Percentiles rank a stretch among this genome's conserved stretches.
These are phyloP conservation scores for Alosa alosa DNA, from an alignment of 2,113 vertebrate species.

Conservation along the genomic window DNA sequence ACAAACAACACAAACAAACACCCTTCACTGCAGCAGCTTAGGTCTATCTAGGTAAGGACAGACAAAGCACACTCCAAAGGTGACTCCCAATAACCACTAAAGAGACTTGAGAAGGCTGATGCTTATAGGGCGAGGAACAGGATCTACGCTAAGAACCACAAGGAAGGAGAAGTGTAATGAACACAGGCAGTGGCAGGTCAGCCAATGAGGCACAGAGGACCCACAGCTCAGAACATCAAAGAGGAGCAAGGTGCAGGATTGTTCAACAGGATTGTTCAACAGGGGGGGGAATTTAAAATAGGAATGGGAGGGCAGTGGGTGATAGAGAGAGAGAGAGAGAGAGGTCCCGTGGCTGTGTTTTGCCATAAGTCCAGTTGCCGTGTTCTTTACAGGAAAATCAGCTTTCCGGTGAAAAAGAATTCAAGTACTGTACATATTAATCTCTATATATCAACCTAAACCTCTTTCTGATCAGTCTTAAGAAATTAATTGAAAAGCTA, in stretches of 20 bases:
- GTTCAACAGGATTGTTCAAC: background rate
- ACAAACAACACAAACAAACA: background rate
- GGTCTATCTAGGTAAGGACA: background rate
- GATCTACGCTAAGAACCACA: constrained; percentile 23
- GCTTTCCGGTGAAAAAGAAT: constrained; percentile 21
- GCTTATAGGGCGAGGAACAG: background rate
- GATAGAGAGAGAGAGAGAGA: background rate
- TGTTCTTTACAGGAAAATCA: constrained; percentile 44
- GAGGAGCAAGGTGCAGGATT: background rate
- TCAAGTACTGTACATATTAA: background rate
- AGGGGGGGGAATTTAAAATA: background rate
- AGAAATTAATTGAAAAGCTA: background rate
- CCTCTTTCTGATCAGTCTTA: background rate
- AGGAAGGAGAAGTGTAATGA: constrained; percentile 39
- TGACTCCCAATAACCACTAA: background rate
- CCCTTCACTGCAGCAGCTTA: background rate
- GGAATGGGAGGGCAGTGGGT: background rate
- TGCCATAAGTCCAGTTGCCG: constrained; percentile 38
- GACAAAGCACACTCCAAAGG: background rate
- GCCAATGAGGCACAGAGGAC: constrained; percentile 37
- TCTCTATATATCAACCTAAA: background rate
- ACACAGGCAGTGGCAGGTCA: constrained; percentile 52
- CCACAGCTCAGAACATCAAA: constrained; percentile 19
- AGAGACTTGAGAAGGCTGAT: background rate
- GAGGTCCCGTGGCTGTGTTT: constrained; percentile 26